phyloP scores from a whole-genome alignment of 2,113 vertebrate genomes.

The Tamias sibiricus region DNA sequence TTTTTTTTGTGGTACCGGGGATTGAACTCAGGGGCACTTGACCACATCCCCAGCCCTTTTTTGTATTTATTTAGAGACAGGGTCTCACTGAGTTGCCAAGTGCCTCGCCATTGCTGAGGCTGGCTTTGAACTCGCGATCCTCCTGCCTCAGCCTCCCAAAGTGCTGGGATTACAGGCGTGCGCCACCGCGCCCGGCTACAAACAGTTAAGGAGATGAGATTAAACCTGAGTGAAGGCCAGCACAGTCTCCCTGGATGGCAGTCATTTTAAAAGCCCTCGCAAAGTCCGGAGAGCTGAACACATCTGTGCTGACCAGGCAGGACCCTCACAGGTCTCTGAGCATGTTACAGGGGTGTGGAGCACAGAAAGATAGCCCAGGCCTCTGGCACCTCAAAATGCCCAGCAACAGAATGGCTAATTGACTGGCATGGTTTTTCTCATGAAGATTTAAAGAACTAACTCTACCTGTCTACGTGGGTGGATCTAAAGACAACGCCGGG shows the following conservation, averaged over 20 bases:
- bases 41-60: no score
- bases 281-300: neutral
- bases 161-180: no score
- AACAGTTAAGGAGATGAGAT: fast-evolving
- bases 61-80: no score
- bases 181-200: no score
- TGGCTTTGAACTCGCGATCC: no score
- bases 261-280: neutral
- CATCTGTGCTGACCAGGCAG: neutral
- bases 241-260: fast-evolving
- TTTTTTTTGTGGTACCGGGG: no score
- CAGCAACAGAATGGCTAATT: neutral
- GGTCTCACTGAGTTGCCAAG: no score
- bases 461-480: fast-evolving
- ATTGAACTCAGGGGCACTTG: no score
- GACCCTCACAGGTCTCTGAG: neutral
- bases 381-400: neutral
- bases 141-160: no score
- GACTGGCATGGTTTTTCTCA: neutral
- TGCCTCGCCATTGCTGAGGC: no score
- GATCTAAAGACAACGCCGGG: no score
- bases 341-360: fast-evolving
- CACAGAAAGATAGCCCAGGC: fast-evolving
- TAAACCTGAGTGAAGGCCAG: neutral
- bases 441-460: no score